phyloP scores from a whole-genome alignment of 2,888 invertebrate genomes.

The Phortica okadai region DNA sequence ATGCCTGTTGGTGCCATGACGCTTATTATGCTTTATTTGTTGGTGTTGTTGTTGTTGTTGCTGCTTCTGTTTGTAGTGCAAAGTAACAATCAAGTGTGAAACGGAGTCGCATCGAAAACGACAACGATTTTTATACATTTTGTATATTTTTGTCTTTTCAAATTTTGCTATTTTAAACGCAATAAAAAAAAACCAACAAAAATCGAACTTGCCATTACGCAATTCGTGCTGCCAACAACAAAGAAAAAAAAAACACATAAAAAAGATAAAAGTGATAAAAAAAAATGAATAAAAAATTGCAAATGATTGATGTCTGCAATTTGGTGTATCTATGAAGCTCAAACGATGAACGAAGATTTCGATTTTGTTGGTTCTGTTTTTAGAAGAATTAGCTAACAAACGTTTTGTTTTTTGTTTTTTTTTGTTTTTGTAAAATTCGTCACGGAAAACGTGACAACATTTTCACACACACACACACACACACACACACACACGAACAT shows the following conservation, averaged over 20 bases:
- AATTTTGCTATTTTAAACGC: background rate
- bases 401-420: constrained; percentile 47
- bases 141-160: background rate
- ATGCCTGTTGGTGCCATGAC: constrained; percentile 12
- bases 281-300: constrained; percentile 19
- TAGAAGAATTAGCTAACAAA: constrained; percentile 67
- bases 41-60: background rate
- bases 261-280: background rate
- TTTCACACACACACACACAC: constrained; percentile 58
- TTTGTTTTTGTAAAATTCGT: constrained; percentile 54
- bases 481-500: constrained; percentile 51
- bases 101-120: background rate
- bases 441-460: constrained; percentile 69
- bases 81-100: constrained; percentile 16
- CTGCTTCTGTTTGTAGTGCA: background rate
- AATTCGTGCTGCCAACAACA: constrained; percentile 46
- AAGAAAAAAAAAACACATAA: background rate
- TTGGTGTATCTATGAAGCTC: constrained; percentile 64
- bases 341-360: background rate
- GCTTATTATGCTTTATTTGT: constrained; percentile 9
- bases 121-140: background rate
- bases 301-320: constrained; percentile 68
- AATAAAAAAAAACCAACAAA: background rate
- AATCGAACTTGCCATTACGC: constrained; percentile 49
- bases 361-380: constrained; percentile 2